Base-by-base conservation (phyloP, 1,140 invertebrate genomes). In the Achatina immaculata region DNA sequence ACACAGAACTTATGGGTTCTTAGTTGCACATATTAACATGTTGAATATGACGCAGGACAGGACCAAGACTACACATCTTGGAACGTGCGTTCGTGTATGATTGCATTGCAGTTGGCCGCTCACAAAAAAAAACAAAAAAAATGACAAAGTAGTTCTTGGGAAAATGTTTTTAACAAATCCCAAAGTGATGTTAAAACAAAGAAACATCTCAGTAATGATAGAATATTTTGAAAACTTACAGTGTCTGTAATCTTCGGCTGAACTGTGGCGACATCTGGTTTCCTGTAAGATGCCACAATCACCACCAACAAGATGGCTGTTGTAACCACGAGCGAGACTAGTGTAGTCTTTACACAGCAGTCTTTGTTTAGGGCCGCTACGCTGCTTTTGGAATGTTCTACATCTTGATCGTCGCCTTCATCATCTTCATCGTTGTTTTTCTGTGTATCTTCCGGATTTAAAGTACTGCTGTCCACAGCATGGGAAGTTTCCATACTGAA, bases 221-320 rank as follows among this genome's bases (percentile, higher is more conserved):
- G n/a, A n/a, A n/a, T n/a, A n/a, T n/a, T n/a, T n/a, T n/a, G n/a
- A 55, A 6, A 3, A 62, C 58, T 62, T 62, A 62, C 58, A 0
- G 58, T 62, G 11, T 3, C 31, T n/a, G 58, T 31, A 6, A 36
- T 43, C 34, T 3, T 48, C 48, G 71, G 31, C 43, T 43, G 16
- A 34, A 3, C 38, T 14, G 24, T 14, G 0, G 3, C 11, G 1
- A 40, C 36, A 42, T 69, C 68, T 43, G 9, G 31, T 73, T 51
- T 51, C 43, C 71, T 51, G 28, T 34, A 14, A 16, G 71, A 43
- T 1, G 45, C 71, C 6, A 73, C 43, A 45, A 73, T 73, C 16
- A 73, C 71, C 71, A 73, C 71, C 43, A 73, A 24, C 7, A 73
- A 19, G 7, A 73, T 73, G 21, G 19, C 71, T 43, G 71, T 73